Evolutionary conservation across 2,113 vertebrate species (phyloP), one percentile per base, ranked within the genome.

Genomic region (Stigmatopora argus): DNA sequence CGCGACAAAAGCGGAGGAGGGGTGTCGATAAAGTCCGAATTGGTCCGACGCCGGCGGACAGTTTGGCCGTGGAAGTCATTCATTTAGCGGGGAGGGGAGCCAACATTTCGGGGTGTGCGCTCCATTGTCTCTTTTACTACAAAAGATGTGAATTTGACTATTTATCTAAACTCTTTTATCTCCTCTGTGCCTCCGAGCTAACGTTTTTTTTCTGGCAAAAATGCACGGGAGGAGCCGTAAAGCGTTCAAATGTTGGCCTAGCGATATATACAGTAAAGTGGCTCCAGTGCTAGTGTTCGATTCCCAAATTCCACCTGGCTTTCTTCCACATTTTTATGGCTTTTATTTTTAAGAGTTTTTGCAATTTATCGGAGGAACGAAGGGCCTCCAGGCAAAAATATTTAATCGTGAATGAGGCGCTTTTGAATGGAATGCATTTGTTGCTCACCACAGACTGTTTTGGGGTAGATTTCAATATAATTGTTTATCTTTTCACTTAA

Each of bases 51-150:
- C 53, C 10, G 53, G 53, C 15, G 53, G 53, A 56, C 23, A 17
- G 23, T 56, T 56, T 31, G 12, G 12, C 53, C 23, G 53, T 31
- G 53, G 23, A 56, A 56, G 53, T 56, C 53, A 56, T 56, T 56
- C 53, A 56, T 56, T 56, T 56, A 56, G 21, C 23, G 53, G 53
- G 23, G 14, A 56, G 23, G 23, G 14, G 53, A 56, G 53, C 53
- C 26, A 56, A 31, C 23, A 56, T 31, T 56, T 31, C 53, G 53
- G 23, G 53, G 23, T 56, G 23, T 56, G 53, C 53, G 26, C 13
- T 14, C 53, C 26, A 17, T 31, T 56, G 53, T 56, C 14, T 31
- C 6, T 31, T 15, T 56, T 13, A 56, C 26, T 13, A 31, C 53
- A 17, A 19, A 31, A 56, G 23, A 56, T 3, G 2, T 15, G 6